Conservation (phyloP, 2,113 vertebrate genomes). For the Lycocorax pyrrhopterus region DNA sequence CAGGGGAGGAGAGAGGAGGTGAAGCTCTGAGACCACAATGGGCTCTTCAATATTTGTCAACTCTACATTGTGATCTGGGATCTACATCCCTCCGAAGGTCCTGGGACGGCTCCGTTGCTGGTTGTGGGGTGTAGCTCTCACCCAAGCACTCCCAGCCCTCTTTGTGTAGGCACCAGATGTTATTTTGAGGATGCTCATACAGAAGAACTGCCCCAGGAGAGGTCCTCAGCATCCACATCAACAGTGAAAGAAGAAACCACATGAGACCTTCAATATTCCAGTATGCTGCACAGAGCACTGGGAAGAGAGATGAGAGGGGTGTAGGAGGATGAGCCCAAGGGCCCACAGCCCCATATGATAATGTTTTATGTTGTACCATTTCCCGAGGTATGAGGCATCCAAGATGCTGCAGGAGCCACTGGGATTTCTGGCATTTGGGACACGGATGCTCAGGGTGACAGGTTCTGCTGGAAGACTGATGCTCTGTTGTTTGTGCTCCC, state of each 20-base stretch:
- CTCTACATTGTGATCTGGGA: not conserved
- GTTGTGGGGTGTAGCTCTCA: not conserved
- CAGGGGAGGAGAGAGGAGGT: not conserved
- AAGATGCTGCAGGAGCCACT: not conserved
- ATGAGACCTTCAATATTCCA: not conserved
- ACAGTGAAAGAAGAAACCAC: not conserved
- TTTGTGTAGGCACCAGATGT: not conserved
- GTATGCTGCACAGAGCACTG: not conserved
- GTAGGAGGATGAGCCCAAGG: not conserved
- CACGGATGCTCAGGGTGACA: not conserved
- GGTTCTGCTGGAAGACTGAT: constrained; percentile 1
- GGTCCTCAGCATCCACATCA: not conserved
- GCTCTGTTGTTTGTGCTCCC: not conserved
- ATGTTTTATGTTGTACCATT: not conserved
- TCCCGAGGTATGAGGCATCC: not conserved
- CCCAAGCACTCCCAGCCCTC: not conserved
- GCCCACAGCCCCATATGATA: not conserved
- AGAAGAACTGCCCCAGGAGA: not conserved
- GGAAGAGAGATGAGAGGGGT: not conserved
- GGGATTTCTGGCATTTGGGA: constrained; percentile 3
- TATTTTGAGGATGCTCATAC: not conserved
- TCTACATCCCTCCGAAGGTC: not conserved
- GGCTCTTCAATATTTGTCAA: not conserved
- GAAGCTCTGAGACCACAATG: not conserved
- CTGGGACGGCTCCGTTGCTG: accelerated